Conservation (phyloP, 2,113 vertebrate species). For the Candoia aspera region DNA sequence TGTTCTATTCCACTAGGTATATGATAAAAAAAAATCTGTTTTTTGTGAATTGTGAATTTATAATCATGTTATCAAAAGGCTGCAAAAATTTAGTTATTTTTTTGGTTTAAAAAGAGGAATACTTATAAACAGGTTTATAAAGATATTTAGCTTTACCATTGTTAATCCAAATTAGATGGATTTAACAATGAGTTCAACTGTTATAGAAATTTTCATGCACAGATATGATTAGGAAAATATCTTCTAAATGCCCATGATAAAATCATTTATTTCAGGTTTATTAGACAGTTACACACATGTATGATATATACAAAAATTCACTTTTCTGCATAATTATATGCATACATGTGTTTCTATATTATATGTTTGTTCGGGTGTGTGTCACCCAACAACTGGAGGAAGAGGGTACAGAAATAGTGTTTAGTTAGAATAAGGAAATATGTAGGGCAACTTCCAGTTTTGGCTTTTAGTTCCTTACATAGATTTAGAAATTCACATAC, state of each 20-base stretch:
- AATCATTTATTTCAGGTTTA: background rate
- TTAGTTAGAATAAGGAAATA: background rate
- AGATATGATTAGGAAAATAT: background rate
- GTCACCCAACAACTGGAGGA: background rate
- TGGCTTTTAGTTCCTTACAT: background rate
- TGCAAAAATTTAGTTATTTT: too few relatives aligned
- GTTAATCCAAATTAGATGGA: background rate
- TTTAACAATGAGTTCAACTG: background rate
- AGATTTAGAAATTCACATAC: background rate
- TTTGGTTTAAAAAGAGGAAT: too few relatives aligned
- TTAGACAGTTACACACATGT: background rate
- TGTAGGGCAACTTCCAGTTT: background rate
- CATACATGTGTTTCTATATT: background rate
- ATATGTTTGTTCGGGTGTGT: background rate
- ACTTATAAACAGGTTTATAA: background rate
- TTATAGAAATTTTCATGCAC: background rate
- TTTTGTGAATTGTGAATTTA: too few relatives aligned
- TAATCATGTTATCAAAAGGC: too few relatives aligned
- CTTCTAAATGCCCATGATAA: background rate
- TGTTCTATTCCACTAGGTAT: too few relatives aligned
- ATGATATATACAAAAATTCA: background rate
- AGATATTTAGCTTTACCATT: background rate
- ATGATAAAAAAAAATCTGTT: too few relatives aligned
- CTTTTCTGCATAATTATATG: background rate
- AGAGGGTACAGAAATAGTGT: background rate